A percentile compares a stretch with the other conserved stretches of the same genome.
Evolutionary conservation across 2,113 vertebrate genomes (phyloP).

Genomic region (Ptilonorhynchus violaceus): DNA sequence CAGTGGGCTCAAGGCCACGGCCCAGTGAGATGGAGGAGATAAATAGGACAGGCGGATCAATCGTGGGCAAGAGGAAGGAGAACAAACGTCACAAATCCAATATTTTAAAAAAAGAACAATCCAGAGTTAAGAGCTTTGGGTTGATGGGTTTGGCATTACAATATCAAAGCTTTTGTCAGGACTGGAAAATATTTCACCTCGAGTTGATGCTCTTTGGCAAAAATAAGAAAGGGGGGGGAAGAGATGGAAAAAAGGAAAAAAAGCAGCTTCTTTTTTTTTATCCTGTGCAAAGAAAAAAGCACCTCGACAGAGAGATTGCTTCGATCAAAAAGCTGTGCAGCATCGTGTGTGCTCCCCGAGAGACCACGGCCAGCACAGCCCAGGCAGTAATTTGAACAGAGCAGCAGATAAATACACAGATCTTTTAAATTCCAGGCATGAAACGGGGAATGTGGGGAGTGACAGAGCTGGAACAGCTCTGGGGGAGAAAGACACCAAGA

Average conservation of each 20-base stretch:
- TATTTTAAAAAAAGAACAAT: conserved; percentile 19
- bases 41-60: conserved; percentile 3
- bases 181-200: conserved; percentile 61
- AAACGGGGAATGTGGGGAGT: background rate
- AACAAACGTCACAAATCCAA: conserved; percentile 5
- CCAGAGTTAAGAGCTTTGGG: conserved; percentile 49
- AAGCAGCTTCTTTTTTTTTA: background rate
- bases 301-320: background rate
- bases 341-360: background rate
- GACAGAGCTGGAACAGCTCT: background rate
- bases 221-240: background rate
- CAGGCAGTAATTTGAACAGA: background rate
- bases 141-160: conserved; percentile 10
- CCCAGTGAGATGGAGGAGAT: background rate
- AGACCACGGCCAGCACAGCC: background rate
- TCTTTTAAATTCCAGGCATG: background rate
- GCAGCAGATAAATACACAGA: background rate
- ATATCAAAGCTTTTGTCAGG: conserved; percentile 59
- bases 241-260: background rate
- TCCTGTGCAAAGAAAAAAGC: background rate
- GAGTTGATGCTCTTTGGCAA: conserved; percentile 47
- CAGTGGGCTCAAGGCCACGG: background rate
- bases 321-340: conserved; percentile 26
- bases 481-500: fast-evolving
- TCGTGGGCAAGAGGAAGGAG: background rate